phyloP scores from a whole-genome alignment of 2,113 vertebrate genomes.

The Ascaphus truei region DNA sequence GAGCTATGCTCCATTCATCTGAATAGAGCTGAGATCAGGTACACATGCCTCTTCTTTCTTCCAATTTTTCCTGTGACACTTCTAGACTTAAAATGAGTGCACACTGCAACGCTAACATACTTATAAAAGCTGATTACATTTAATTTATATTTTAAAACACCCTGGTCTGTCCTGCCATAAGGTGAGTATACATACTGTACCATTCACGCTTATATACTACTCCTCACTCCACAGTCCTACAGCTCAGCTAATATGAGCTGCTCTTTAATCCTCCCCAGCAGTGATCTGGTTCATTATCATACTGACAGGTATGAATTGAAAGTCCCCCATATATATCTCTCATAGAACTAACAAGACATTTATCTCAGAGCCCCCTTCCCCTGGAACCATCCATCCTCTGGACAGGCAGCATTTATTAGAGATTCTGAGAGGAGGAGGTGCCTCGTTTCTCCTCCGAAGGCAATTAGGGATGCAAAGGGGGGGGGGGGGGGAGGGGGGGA shows the following conservation, averaged over 20 bases:
- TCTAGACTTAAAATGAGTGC: too few species aligned
- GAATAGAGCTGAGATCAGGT: too few species aligned
- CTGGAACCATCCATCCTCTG: slow-evolving; percentile 53
- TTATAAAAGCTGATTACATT: too few species aligned
- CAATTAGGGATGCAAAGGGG: slow-evolving; percentile 60
- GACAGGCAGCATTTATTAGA: slow-evolving; percentile 66
- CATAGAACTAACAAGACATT: slow-evolving; percentile 35
- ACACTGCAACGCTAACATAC: too few species aligned
- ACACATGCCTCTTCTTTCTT: too few species aligned
- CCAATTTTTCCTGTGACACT: too few species aligned
- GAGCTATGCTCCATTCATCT: too few species aligned
- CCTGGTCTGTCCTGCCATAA: not conserved
- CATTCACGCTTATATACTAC: not conserved
- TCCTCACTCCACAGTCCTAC: not conserved
- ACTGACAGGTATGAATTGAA: slow-evolving; percentile 36
- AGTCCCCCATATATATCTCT: slow-evolving; percentile 33
- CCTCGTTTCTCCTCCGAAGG: slow-evolving; percentile 56
- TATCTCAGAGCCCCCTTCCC: slow-evolving; percentile 36
- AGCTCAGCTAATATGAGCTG: slow-evolving; percentile 4
- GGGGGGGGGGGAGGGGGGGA: slow-evolving; percentile 43
- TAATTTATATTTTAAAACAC: too few species aligned
- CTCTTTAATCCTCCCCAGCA: slow-evolving; percentile 28
- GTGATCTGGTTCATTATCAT: slow-evolving; percentile 33
- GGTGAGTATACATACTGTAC: too few species aligned
- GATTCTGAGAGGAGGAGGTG: slow-evolving; percentile 61